Percentiles rank a stretch among this genome's conserved stretches.
Evolutionary conservation across 2,113 vertebrate genomes (phyloP).

Genomic region (Pachycephala philippinensis): DNA sequence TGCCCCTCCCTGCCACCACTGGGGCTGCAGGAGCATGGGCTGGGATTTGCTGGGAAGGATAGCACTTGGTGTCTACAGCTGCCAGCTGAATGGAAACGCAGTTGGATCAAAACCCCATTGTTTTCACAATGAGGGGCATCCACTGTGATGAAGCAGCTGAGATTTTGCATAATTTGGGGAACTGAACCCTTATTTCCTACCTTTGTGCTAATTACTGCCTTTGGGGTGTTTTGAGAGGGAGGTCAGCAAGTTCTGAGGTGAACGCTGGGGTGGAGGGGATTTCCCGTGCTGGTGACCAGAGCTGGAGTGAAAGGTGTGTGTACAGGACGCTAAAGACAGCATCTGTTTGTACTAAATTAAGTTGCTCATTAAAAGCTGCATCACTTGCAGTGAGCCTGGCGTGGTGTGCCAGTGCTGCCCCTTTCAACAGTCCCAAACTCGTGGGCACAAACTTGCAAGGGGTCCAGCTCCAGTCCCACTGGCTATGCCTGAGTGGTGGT

Average conservation of each 20-base stretch:
- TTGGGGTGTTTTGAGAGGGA: not conserved
- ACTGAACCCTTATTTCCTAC: not conserved
- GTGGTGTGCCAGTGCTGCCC: not conserved
- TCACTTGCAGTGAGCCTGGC: not conserved
- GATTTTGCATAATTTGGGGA: conserved; percentile 48
- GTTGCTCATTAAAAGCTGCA: conserved; percentile 12
- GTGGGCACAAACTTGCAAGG: not conserved
- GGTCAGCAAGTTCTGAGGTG: not conserved
- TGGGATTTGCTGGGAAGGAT: not conserved
- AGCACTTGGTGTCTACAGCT: not conserved
- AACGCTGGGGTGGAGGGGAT: not conserved
- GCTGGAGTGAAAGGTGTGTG: not conserved
- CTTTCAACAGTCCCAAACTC: not conserved
- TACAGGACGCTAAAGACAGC: not conserved
- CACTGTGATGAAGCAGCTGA: not conserved
- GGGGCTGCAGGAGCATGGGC: not conserved
- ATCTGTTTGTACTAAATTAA: not conserved
- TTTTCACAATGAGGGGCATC: not conserved
- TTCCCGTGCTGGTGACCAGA: not conserved
- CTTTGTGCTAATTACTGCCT: not conserved
- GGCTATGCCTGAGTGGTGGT: not conserved
- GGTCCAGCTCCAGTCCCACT: not conserved
- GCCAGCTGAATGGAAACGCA: not conserved
- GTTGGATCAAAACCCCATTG: not conserved
- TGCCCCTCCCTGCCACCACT: rapidly evolving